Percentiles rank a stretch among this genome's conserved stretches.
Conservation (phyloP, 1,140 invertebrate genomes). For the Drosophila baimaii region DNA sequence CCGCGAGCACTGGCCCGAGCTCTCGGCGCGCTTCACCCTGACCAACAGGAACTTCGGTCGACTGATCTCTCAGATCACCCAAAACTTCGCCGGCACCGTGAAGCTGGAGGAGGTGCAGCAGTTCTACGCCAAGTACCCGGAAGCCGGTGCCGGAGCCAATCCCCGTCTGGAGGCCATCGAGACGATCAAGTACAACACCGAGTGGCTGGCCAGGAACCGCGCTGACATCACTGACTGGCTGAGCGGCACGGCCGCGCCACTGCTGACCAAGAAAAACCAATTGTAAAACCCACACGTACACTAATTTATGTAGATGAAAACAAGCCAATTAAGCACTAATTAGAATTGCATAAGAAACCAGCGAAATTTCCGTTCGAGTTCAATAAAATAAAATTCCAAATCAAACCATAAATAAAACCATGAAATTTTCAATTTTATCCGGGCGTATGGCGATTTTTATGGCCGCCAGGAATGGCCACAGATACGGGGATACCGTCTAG, state of each 20-base stretch:
- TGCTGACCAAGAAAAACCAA: conserved; percentile 62
- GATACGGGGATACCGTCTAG: conserved; percentile 7
- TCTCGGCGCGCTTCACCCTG: conserved; percentile 90
- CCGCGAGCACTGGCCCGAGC: conserved; percentile 88
- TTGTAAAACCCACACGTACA: conserved; percentile 52
- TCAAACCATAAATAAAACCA: conserved; percentile 62
- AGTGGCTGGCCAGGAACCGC: conserved; percentile 88
- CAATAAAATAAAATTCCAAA: conserved; percentile 61
- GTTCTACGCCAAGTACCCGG: conserved; percentile 92
- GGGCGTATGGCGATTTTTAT: conserved; percentile 64
- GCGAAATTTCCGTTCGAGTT: conserved; percentile 32
- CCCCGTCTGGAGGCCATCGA: conserved; percentile 90
- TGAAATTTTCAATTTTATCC: conserved; percentile 49
- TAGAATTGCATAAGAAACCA: conserved; percentile 38
- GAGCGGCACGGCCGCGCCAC: conserved; percentile 38
- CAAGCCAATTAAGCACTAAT: conserved; percentile 33
- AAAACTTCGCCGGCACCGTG: conserved; percentile 88
- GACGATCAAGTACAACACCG: conserved; percentile 92
- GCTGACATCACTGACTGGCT: conserved; percentile 86
- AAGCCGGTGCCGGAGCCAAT: conserved; percentile 92
- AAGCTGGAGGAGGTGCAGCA: conserved; percentile 90
- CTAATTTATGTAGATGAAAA: conserved; percentile 41
- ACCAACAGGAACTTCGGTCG: conserved; percentile 92
- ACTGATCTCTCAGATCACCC: conserved; percentile 89
- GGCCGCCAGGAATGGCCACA: conserved; percentile 3